Base-by-base conservation (phyloP, 2,888 invertebrate genomes). In the Trachelus troglodyta region DNA sequence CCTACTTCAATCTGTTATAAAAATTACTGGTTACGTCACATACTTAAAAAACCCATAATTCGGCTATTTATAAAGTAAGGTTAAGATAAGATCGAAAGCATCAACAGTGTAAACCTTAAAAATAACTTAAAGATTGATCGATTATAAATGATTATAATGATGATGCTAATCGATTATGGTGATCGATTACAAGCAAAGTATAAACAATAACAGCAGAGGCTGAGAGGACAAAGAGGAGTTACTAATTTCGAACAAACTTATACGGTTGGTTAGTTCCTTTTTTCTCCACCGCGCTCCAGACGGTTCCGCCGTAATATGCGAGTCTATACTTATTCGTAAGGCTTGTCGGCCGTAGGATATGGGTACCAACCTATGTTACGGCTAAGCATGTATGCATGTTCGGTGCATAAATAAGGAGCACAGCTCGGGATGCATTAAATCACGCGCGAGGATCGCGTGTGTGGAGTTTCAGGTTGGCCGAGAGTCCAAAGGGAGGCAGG, bases 391-490 rank as follows among this genome's bases (percentile, higher is more conserved):
- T 88, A 87, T 87, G 87, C 87, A 89, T 89, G 89, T 88, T 89
- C 87, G 89, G 87, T 88, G 89, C 90, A 90, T 90, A 91, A 91
- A 91, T 91, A 91, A 90, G 88, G 85, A 89, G 88, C 88, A 86
- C 87, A 86, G 87, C 86, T 86, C 87, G 84, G 83, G 87, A 85
- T 86, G 90, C 87, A 91, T 91, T 91, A 91, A 91, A 91, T 91
- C 91, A 91, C 87, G 85, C 83, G 85, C 86, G 86, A 85, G 85
- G 87, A 89, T 90, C 87, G 87, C 87, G 87, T 85, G 88, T 87
- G 85, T 84, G 83, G 81, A 77, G 71, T 71, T 71, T 56, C 56
- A 56, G 56, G 56, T 56, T 56, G 56, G 56, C 56, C 23, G 56
- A 56, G 56, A 56, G 56, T 56, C 23, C 23, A 56, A 9, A 56